Percentiles rank a stretch among this genome's conserved stretches.
Evolutionary conservation across 2,797 vertebrate species (phyloP).

Genomic region (Euthynnus affinis): DNA sequence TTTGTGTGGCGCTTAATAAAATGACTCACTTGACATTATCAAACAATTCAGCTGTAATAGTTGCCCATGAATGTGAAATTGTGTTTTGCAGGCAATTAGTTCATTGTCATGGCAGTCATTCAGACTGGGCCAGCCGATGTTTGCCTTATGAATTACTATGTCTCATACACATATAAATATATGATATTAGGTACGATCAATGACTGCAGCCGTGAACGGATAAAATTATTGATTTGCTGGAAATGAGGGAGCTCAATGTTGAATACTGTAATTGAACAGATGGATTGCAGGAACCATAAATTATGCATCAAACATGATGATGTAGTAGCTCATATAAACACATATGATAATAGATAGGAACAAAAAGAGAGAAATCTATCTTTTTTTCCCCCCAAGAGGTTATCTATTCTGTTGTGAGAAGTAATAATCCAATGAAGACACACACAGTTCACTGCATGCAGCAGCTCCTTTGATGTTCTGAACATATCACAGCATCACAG

Average conservation of each 20-base stretch:
- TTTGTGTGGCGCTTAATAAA: constrained; percentile 76
- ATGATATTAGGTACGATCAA: constrained; percentile 53
- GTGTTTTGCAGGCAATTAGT: constrained; percentile 77
- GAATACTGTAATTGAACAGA: constrained; percentile 50
- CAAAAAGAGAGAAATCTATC: constrained; percentile 35
- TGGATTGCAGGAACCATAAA: constrained; percentile 53
- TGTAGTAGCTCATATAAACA: constrained; percentile 55
- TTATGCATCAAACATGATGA: constrained; percentile 57
- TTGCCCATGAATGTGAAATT: constrained; percentile 70
- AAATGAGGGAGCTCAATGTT: constrained; percentile 29
- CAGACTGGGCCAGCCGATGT: constrained; percentile 49
- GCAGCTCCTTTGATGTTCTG: constrained; percentile 63
- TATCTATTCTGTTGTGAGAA: constrained; percentile 52
- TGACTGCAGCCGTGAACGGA: constrained; percentile 29
- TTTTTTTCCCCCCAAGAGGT: constrained; percentile 18
- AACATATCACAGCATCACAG: constrained; percentile 60
- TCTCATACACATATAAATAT: constrained; percentile 47
- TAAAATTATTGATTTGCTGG: constrained; percentile 54
- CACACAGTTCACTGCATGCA: constrained; percentile 57
- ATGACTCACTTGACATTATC: constrained; percentile 83
- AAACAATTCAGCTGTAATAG: constrained; percentile 78
- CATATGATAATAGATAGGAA: constrained; percentile 44
- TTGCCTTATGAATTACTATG: constrained; percentile 61
- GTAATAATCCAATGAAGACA: constrained; percentile 41
- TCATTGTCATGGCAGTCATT: constrained; percentile 66